Base-by-base conservation (phyloP, 1,140 invertebrate genomes). In the Ceratosolen fusciceps region DNA sequence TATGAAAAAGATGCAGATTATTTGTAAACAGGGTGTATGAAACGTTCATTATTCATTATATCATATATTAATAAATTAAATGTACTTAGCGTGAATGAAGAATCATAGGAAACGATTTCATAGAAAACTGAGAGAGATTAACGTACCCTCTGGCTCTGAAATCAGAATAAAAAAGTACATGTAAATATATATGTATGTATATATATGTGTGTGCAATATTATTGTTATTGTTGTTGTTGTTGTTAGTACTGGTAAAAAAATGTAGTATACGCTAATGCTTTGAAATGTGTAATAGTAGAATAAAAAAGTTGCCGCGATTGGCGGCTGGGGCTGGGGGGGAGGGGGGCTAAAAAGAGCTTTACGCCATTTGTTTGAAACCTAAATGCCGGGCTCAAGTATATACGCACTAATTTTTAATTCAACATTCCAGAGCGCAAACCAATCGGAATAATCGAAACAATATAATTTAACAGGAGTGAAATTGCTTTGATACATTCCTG, bases 321-420 rank as follows among this genome's bases (percentile, higher is more conserved):
- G n/a, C n/a, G n/a, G n/a, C n/a, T n/a, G n/a, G n/a, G n/a, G n/a
- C n/a, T n/a, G n/a, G n/a, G n/a, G n/a, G n/a, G n/a, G n/a, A n/a
- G n/a, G n/a, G n/a, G n/a, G n/a, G n/a, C n/a, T n/a, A n/a, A n/a
- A n/a, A n/a, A n/a, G n/a, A n/a, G n/a, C n/a, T n/a, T n/a, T n/a
- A n/a, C n/a, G n/a, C n/a, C n/a, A n/a, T n/a, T n/a, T n/a, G n/a
- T n/a, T n/a, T n/a, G n/a, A n/a, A n/a, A n/a, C n/a, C n/a, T n/a
- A n/a, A n/a, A n/a, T n/a, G n/a, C n/a, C n/a, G n/a, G 37, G n/a
- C 16, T 73, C 26, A 29, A 34, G 14, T 9, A 39, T 54, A n/a
- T 8, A 47, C n/a, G 37, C 29, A 34, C n/a, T 34, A 47, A 76
- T 76, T 76, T 76, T 76, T 76, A 67, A 76, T 76, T 76, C 37